These are phyloP conservation scores for Lepidochrysops patricia DNA, from an alignment of 2,888 invertebrate species.

Conservation along the genomic window DNA sequence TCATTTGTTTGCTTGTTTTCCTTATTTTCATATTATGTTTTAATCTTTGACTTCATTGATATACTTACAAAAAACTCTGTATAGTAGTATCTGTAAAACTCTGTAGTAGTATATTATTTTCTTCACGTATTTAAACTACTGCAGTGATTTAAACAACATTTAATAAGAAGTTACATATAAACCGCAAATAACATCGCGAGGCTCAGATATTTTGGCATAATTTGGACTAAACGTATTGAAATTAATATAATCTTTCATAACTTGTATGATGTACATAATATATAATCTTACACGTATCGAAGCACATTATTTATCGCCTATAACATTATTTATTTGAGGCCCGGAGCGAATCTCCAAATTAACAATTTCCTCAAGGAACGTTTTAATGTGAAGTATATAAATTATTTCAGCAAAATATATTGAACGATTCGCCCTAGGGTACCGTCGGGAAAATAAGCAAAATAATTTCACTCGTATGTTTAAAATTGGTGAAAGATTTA, in stretches of 20 bases:
- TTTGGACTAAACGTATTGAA: neutral
- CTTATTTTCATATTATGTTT: no score
- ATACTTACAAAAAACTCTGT: no score
- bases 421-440: neutral
- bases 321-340: neutral
- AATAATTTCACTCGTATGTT: neutral
- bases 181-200: no score
- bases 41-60: no score
- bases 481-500: neutral
- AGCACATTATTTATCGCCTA: neutral
- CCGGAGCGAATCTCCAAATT: neutral
- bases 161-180: no score
- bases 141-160: no score
- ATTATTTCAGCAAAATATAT: neutral
- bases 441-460: neutral
- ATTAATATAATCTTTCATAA: neutral
- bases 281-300: neutral
- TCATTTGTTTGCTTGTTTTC: neutral
- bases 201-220: no score
- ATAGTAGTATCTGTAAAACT: no score
- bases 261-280: neutral
- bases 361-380: neutral
- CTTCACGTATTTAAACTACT: no score
- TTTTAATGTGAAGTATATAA: conserved; percentile 3
- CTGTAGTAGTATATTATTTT: no score